Conservation (phyloP, 2,113 vertebrate genomes). For the Solea senegalensis region DNA sequence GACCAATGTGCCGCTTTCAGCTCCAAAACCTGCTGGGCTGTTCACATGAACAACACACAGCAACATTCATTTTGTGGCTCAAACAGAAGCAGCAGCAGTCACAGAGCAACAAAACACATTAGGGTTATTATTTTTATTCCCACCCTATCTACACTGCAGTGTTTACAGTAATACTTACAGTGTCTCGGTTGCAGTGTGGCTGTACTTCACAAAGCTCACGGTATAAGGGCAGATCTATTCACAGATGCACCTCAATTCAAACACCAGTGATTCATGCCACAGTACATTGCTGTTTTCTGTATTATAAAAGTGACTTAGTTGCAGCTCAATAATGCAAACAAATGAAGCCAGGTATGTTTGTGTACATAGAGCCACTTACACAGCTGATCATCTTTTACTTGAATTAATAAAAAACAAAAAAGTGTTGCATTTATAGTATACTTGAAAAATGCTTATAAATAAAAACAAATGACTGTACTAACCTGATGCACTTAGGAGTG, state of each 20-base stretch:
- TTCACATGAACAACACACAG: background rate
- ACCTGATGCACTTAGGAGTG: too few relatives aligned
- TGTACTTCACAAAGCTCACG: too few relatives aligned
- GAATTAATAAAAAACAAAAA: background rate
- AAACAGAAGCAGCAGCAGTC: background rate
- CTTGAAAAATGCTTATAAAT: too few relatives aligned
- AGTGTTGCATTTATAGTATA: too few relatives aligned
- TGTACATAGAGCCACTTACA: too few relatives aligned
- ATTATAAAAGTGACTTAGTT: conserved; percentile 27
- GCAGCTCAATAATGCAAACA: too few relatives aligned
- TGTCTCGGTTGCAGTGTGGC: background rate
- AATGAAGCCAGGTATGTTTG: too few relatives aligned
- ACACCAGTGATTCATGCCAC: conserved; percentile 24
- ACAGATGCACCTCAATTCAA: conserved; percentile 18
- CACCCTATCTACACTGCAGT: conserved; percentile 1
- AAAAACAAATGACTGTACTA: too few relatives aligned
- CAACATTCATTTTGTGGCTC: background rate
- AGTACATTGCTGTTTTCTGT: background rate
- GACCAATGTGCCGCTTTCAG: conserved; percentile 1
- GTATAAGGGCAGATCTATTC: conserved; percentile 20
- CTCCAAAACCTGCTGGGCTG: conserved; percentile 2
- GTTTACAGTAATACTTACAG: conserved; percentile 20
- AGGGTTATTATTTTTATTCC: background rate
- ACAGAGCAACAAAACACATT: background rate
- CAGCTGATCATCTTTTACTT: background rate